These are phyloP conservation scores for Grammomys surdaster DNA, from an alignment of 2,113 vertebrate genomes.

Conservation along the genomic window DNA sequence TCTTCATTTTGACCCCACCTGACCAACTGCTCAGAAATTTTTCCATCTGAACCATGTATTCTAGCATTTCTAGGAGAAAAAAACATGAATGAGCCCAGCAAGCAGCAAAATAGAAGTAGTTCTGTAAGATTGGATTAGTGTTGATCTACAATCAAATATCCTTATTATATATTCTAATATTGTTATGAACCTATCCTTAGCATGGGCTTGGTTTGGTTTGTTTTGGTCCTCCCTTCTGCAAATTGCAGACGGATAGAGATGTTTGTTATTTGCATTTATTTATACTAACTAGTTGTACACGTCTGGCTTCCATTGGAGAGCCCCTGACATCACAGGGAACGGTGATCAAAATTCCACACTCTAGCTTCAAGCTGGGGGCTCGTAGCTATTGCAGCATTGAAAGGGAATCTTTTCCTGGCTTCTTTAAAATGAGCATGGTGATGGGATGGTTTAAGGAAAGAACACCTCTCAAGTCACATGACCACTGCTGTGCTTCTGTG, in stretches of 20 bases:
- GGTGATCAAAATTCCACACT: conserved; percentile 63
- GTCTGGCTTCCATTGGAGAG: conserved; percentile 77
- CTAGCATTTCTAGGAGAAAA: conserved; percentile 50
- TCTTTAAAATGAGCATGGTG: conserved; percentile 79
- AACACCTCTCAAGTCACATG: conserved; percentile 75
- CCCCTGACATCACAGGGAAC: conserved; percentile 79
- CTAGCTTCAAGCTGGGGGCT: conserved; percentile 76
- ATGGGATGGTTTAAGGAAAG: conserved; percentile 79
- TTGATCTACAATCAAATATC: conserved; percentile 62
- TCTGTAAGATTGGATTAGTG: conserved; percentile 70
- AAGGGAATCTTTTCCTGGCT: conserved; percentile 76
- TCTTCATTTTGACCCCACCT: conserved; percentile 56
- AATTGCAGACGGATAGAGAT: conserved; percentile 67
- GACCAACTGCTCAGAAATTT: conserved; percentile 55
- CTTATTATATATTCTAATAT: conserved; percentile 62
- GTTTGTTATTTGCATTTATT: conserved; percentile 63
- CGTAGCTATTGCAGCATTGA: conserved; percentile 75
- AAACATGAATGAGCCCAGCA: conserved; percentile 55
- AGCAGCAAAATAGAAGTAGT: conserved; percentile 70
- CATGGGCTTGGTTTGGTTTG: conserved; percentile 64
- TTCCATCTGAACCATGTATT: conserved; percentile 47
- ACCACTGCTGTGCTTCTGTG: conserved; percentile 85
- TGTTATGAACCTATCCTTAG: conserved; percentile 70
- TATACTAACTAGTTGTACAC: conserved; percentile 61
- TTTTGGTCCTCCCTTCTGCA: conserved; percentile 74